Evolutionary conservation across 1,140 invertebrate genomes (phyloP).

Genomic region (Wasmannia auropunctata): DNA sequence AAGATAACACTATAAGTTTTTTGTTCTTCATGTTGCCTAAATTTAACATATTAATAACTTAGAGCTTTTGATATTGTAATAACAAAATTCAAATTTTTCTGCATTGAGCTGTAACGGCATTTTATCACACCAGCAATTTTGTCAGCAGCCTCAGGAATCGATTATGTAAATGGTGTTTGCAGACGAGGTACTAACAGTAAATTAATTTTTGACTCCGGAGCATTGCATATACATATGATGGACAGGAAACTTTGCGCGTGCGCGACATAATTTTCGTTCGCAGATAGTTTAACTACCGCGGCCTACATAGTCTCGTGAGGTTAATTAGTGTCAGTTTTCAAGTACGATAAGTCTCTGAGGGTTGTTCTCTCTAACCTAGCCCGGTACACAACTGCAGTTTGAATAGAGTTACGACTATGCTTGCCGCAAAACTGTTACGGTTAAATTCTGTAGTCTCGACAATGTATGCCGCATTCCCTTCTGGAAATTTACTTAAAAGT

Average conservation of each 20-base stretch:
- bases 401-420: slow-evolving; percentile 69
- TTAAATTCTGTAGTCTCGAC: slow-evolving; percentile 50
- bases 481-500: slow-evolving; percentile 14
- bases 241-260: slow-evolving; percentile 50
- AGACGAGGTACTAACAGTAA: slow-evolving; percentile 6
- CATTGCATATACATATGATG: slow-evolving; percentile 5
- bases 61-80: neutral
- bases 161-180: neutral
- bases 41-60: neutral
- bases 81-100: neutral
- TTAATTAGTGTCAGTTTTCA: slow-evolving; percentile 74
- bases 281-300: slow-evolving; percentile 65
- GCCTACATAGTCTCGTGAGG: slow-evolving; percentile 53
- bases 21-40: neutral
- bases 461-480: slow-evolving; percentile 60
- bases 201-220: slow-evolving; percentile 16
- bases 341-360: slow-evolving; percentile 71
- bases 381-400: slow-evolving; percentile 67
- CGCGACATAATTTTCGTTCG: slow-evolving; percentile 62
- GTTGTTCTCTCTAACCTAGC: slow-evolving; percentile 57
- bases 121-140: neutral
- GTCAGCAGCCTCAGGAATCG: neutral
- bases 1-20: neutral
- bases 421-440: slow-evolving; percentile 66
- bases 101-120: neutral